phyloP scores from a whole-genome alignment of 2,888 invertebrate species.

The Callosobruchus maculatus region DNA sequence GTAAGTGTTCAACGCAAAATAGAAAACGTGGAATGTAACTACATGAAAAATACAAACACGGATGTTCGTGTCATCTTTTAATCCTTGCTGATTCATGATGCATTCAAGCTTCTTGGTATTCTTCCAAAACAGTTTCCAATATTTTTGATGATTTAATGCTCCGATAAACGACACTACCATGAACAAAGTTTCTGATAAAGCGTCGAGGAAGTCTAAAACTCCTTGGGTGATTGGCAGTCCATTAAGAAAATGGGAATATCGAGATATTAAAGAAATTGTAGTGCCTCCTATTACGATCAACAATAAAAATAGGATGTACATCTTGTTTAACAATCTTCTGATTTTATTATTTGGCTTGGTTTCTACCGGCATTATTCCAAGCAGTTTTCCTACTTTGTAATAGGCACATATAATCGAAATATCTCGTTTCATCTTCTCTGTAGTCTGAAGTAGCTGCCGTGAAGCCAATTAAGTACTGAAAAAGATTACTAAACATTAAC shows the following conservation, averaged over 20 bases:
- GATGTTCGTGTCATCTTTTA: not conserved
- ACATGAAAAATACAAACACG: constrained; percentile 4
- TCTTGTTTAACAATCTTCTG: not conserved
- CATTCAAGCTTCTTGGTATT: constrained; percentile 9
- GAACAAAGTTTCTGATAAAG: constrained; percentile 11
- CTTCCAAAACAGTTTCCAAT: constrained; percentile 12
- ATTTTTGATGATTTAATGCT: constrained; percentile 1
- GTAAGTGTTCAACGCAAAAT: constrained; percentile 7
- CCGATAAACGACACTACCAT: constrained; percentile 13
- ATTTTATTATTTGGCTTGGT: not conserved
- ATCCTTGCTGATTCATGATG: constrained; percentile 3
- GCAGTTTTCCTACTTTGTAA: not conserved
- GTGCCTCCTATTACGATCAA: not conserved
- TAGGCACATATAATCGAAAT: not conserved
- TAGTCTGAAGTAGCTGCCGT: too few relatives aligned
- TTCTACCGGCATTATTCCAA: not conserved
- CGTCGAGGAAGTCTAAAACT: constrained; percentile 12
- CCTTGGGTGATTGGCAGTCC: constrained; percentile 1
- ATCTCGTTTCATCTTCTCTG: not conserved
- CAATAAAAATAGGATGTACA: not conserved
- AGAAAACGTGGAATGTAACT: constrained; percentile 8
- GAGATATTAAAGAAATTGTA: not conserved
- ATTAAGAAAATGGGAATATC: not conserved
- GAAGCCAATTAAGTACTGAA: too few relatives aligned
- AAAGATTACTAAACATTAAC: too few relatives aligned